Base-by-base conservation (phyloP, 2,797 vertebrate genomes). In the Atherinosoma microstoma region DNA sequence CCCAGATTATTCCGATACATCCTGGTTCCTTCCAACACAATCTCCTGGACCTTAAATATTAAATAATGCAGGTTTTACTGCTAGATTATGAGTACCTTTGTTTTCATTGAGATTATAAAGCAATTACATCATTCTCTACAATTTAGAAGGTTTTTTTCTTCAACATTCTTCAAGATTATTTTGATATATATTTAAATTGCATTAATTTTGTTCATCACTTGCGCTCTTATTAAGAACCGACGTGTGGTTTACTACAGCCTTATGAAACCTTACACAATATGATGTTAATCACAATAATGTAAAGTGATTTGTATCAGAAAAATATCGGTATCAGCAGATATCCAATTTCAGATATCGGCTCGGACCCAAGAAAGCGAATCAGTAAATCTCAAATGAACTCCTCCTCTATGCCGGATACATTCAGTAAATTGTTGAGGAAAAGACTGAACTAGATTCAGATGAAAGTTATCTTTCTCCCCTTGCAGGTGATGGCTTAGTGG, bases 401-500 rank as follows among this genome's bases (percentile, higher is more conserved):
- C 2, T 34, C 4, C 3, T 49, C 6, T 49, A 9, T 13, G 34
- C 29, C n/a, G 12, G 49, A 24, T 4, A 24, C 51, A 27, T 53
- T 32, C 20, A 42, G 4, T 40, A 27, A 27, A 62, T 27, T 54
- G 4, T 51, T 13, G 27, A 34, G 10, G 0, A n/a, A 3, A 30
- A 8, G 6, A 8, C 2, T 34, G 3, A 27, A 27, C 8, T 65
- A n/a, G 4, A 57, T n/a, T 49, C 69, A 3, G 80, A 61, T 32
- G 5, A 3, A 16, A 47, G 53, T 56, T 29, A 27, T 81, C 38
- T 91, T 22, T 72, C 76, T 79, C 75, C 80, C 77, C 66, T 80
- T 89, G 22, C 84, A 95, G 98, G 97, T 66, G 96, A 98, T 3
- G 94, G 96, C 70, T 86, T 98, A 71, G 95, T 98, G 49, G 96